Base-by-base conservation (phyloP, 2,888 invertebrate species). In the Folsomia manolachei region DNA sequence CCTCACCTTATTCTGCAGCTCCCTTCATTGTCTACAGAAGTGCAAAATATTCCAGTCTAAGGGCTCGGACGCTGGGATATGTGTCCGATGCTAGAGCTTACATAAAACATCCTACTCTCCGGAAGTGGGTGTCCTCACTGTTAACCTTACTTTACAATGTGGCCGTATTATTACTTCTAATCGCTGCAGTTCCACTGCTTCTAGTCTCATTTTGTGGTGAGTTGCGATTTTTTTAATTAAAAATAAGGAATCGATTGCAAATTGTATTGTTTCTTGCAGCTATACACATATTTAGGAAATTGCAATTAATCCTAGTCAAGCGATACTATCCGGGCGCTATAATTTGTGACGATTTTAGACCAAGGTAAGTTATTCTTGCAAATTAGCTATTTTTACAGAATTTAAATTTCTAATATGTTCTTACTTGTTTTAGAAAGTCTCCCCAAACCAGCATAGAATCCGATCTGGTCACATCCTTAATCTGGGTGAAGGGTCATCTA, bases 11-110 rank as follows among this genome's bases (percentile, higher is more conserved):
- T 21, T 63, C 63, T 21, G 63, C 27, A 4, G 63, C 63, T 4
- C 63, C 63, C 7, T 66, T 66, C 39, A 66, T 66, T 23, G 39
- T 66, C 1, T 66, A 66, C 52, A 39, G 65, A 21, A 66, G 52
- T 51, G 52, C 51, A 2, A 66, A 66, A 27, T 66, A 66, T 39
- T 21, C 52, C 21, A 39, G 65, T 27, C 21, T 66, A n/a, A 1
- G 65, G 21, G 52, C 14, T n/a, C n/a, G 52, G 25, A 39, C 52
- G 7, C 23, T 66, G 1, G 56, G 19, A 4, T 56, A 19, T 19
- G 19, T 56, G 18, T 14, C 56, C 18, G n/a, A n/a, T 18, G 21
- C 21, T 7, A 56, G 21, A 19, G 19, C 56, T 56, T 56, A 56
- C n/a, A 4, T 56, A 7, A 7, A n/a, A 56, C 19, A 56, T 18